These are phyloP conservation scores for Ammodytes dubius DNA, from an alignment of 2,113 vertebrate genomes.

Conservation along the genomic window DNA sequence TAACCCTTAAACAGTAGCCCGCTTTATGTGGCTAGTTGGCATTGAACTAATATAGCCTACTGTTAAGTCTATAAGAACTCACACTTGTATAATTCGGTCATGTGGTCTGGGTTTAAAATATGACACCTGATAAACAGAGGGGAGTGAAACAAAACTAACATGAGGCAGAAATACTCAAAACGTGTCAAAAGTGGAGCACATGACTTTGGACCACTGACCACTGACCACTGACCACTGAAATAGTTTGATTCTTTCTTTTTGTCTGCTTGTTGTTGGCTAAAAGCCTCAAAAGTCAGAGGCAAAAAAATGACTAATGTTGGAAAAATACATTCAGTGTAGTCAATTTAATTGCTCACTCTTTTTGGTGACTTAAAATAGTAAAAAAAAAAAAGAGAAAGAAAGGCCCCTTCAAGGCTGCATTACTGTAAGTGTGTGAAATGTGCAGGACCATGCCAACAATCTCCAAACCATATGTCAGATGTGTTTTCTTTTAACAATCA, in stretches of 20 bases:
- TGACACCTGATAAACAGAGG: neutral
- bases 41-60: neutral
- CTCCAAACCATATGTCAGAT: neutral
- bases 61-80: neutral
- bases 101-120: neutral
- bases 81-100: neutral
- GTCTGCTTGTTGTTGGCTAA: neutral
- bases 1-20: neutral
- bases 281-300: neutral
- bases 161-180: neutral
- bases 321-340: neutral
- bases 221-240: neutral
- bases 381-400: neutral
- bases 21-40: neutral
- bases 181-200: neutral
- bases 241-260: neutral
- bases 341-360: neutral
- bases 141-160: neutral
- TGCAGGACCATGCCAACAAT: neutral
- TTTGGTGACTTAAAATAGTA: neutral
- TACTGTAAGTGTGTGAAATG: neutral
- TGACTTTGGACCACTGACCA: neutral
- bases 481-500: neutral
- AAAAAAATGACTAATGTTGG: neutral
- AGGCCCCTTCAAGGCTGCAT: neutral